Conservation (phyloP, 2,888 invertebrate species). For the Lamellibrachia satsuma region DNA sequence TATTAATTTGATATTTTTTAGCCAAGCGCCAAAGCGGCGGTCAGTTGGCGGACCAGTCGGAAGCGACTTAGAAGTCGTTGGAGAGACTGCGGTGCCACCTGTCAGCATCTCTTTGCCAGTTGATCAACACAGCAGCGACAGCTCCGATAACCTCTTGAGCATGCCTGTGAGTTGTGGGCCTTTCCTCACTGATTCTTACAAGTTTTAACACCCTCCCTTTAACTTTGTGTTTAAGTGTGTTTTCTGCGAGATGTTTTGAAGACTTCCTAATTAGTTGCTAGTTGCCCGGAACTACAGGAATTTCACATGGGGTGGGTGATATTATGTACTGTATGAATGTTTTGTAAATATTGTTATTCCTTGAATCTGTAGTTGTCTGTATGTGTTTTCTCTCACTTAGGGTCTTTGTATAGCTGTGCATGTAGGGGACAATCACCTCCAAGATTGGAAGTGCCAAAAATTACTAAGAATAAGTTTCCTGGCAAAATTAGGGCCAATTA, state of each 20-base stretch:
- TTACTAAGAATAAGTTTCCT: too few relatives aligned
- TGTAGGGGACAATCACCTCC: too few relatives aligned
- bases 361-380: background rate
- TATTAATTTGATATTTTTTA: background rate
- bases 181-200: background rate
- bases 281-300: too few relatives aligned
- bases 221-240: background rate
- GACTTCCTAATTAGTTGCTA: too few relatives aligned
- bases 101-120: background rate
- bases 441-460: too few relatives aligned
- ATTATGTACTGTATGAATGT: background rate
- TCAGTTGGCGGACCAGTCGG: background rate
- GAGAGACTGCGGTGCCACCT: background rate
- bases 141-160: background rate
- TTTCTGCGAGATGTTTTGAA: too few relatives aligned
- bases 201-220: background rate
- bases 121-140: background rate
- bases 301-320: background rate
- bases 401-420: too few relatives aligned
- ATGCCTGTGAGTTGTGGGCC: background rate
- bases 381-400: background rate
- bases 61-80: background rate
- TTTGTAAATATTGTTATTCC: background rate
- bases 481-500: too few relatives aligned
- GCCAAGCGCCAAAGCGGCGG: background rate